Conservation (phyloP, 1,140 invertebrate species). For the Vollenhovia emeryi region DNA sequence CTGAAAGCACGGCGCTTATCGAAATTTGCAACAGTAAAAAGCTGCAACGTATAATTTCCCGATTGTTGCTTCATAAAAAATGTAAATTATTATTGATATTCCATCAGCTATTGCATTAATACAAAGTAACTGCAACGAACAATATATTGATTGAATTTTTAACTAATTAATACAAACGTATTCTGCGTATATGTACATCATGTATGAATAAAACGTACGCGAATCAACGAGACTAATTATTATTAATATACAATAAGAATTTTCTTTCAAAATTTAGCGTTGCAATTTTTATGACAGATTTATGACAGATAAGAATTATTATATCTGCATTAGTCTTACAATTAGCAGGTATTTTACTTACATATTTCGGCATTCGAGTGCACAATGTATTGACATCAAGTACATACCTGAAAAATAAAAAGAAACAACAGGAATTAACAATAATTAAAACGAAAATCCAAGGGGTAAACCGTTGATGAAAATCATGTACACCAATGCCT, state of each 20-base stretch:
- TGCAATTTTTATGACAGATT: not conserved
- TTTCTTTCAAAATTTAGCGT: not conserved
- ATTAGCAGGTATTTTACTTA: not conserved
- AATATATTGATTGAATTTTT: not conserved
- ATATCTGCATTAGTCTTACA: not conserved
- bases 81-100: constrained; percentile 42
- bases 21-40: constrained; percentile 15
- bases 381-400: too few species aligned
- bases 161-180: not conserved
- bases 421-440: not conserved
- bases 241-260: not conserved
- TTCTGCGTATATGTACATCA: not conserved
- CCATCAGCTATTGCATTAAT: not conserved
- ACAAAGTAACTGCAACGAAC: constrained; percentile 16
- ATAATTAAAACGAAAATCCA: not conserved
- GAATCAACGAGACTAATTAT: not conserved
- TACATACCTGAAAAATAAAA: constrained; percentile 61
- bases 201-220: not conserved
- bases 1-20: constrained; percentile 11
- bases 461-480: too few species aligned
- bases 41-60: not conserved
- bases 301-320: not conserved
- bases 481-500: too few species aligned
- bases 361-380: not conserved
- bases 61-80: constrained; percentile 34